Base-by-base conservation (phyloP, 2,888 invertebrate species). In the Acleris sparsana region DNA sequence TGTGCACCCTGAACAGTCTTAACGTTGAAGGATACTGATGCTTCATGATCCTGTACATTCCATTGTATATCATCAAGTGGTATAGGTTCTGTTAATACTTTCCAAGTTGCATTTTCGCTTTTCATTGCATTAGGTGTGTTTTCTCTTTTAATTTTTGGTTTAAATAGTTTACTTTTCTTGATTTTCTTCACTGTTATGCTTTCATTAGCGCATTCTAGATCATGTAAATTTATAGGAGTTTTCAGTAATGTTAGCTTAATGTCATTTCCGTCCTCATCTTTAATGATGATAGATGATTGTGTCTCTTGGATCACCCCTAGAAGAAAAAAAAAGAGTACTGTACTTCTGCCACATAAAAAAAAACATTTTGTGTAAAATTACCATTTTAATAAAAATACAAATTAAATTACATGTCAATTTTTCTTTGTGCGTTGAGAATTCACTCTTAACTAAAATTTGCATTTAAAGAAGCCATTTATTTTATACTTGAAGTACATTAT, bases 291-390 rank as follows among this genome's bases (percentile, higher is more conserved):
- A 17, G 85, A 78, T 6, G 87, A 80, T 71, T 85, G 73, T 60
- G 80, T 80, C 71, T 79, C 75, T 76, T 82, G 73, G 79, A 85
- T 80, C 80, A 77, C 58, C 68, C 89, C 90, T 90, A 88, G 78
- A 89, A 89, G 76, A 80, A 75, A 33, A 33, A 33, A 39, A 39
- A 39, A 39, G 11, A 39, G 13, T 13, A 39, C 39, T 39, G 13
- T 39, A 39, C 39, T 46, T 53, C 39, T 62, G 20, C 69, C 49
- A 69, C 58, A 51, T 67, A 18, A 29, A 43, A 58, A 63, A 48
- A 46, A 62, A 17, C 20, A 56, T 29, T 43, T 62, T 61, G 11
- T 65, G 58, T 62, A 53, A 29, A 18, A 60, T 51, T 29, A 55
- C 46, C 46, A 55, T 55, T 65, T 59, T 64, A 61, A 55, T 64